Conservation (phyloP, 2,797 vertebrate species). For the Centropyge bicolor region DNA sequence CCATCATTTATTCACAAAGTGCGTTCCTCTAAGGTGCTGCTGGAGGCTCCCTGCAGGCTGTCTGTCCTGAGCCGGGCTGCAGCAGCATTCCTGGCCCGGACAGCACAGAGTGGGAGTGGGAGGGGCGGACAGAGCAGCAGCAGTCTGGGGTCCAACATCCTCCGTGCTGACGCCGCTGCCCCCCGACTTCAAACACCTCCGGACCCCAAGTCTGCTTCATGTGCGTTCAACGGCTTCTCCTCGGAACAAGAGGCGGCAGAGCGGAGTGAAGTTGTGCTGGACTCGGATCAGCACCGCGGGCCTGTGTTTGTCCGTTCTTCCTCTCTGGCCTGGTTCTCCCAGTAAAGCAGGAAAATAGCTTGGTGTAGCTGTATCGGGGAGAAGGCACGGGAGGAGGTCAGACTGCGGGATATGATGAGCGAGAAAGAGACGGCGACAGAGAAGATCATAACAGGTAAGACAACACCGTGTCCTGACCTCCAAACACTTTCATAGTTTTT, state of each 20-base stretch:
- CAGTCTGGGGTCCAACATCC: slow-evolving; percentile 76
- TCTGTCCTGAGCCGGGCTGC: slow-evolving; percentile 35
- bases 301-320: slow-evolving; percentile 2
- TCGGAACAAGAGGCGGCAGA: background rate
- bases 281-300: slow-evolving; percentile 14
- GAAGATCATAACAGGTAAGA: slow-evolving; percentile 78
- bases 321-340: slow-evolving; percentile 45
- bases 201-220: slow-evolving; percentile 30
- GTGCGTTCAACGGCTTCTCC: slow-evolving; percentile 19
- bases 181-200: slow-evolving; percentile 41
- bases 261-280: slow-evolving; percentile 8
- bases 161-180: slow-evolving; percentile 58
- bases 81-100: slow-evolving; percentile 71
- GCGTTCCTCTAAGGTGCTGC: background rate
- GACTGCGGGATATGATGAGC: slow-evolving; percentile 75
- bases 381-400: slow-evolving; percentile 68
- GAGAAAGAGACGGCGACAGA: slow-evolving; percentile 77
- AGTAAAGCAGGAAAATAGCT: slow-evolving; percentile 71
- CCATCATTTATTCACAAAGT: background rate
- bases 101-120: slow-evolving; percentile 64
- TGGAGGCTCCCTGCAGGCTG: slow-evolving; percentile 30
- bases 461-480: background rate
- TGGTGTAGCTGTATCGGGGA: slow-evolving; percentile 76
- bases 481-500: background rate
- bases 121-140: slow-evolving; percentile 75